Evolutionary conservation across 2,888 invertebrate genomes (phyloP).

Genomic region (Caenorhabditis becei): DNA sequence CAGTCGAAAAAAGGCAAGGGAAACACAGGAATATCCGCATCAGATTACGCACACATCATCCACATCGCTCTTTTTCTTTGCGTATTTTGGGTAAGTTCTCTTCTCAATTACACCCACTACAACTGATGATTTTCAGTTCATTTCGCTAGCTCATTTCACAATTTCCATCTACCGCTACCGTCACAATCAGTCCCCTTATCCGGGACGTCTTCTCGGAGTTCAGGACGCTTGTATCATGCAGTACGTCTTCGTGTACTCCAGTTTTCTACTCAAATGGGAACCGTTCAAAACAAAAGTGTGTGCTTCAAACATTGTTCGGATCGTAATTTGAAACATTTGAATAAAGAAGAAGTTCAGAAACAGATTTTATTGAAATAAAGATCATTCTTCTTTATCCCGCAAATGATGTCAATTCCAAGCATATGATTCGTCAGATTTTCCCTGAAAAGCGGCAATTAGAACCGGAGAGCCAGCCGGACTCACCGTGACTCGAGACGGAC

Average conservation of each 20-base stretch:
- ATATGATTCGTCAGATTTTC: too few species aligned
- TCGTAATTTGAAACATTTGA: neutral
- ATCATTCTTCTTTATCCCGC: too few species aligned
- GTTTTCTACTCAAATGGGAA: neutral
- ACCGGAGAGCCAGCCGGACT: neutral
- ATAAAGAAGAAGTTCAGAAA: too few species aligned
- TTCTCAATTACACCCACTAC: neutral
- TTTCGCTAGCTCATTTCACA: neutral
- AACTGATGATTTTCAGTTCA: conserved; percentile 12
- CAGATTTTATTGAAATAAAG: too few species aligned
- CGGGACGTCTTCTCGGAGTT: conserved; percentile 16
- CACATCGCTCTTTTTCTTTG: conserved; percentile 4
- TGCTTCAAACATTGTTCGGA: neutral
- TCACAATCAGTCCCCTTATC: neutral
- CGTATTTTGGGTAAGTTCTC: conserved; percentile 23
- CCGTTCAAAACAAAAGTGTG: neutral
- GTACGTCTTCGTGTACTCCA: conserved; percentile 30
- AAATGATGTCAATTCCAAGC: too few species aligned
- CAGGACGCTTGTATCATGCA: conserved; percentile 26
- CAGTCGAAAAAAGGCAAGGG: neutral
- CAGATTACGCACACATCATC: conserved; percentile 2
- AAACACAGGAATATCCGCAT: neutral
- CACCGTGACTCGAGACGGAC: neutral
- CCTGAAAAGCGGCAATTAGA: too few species aligned
- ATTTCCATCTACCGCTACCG: neutral